Evolutionary conservation across 2,888 invertebrate species (phyloP), one percentile per base, ranked within the genome.

Genomic region (Pollenia amentaria): DNA sequence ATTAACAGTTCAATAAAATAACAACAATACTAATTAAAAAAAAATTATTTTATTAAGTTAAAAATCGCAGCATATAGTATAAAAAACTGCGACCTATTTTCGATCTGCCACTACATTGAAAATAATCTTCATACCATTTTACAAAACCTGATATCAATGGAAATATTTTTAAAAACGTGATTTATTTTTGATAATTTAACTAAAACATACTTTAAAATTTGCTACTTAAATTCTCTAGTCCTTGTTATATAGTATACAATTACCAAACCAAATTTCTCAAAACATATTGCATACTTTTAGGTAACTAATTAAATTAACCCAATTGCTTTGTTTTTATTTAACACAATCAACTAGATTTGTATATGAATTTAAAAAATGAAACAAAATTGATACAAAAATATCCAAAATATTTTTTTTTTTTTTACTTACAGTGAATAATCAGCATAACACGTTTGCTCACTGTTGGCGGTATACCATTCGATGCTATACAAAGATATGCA

Each of bases 381-480:
- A 9, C 46, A 75, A 60, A 75, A n/a, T 9, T 8, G n/a, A 12
- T 38, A 9, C 16, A 55, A 9, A 42, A 6, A 29, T 9, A 29
- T 29, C 29, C 29, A 44, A 21, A 44, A 60, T 4, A 75, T 21
- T 1, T n/a, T 9, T 9, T 21, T 1, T n/a, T 9, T 9, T 46
- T 46, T 67, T 93, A 95, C 97, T 96, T 94, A 97, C 97, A 97
- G 93, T 97, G 97, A 88, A 97, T 97, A 91, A 96, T 95, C 90
- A 97, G 95, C 95, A 96, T 96, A 90, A 97, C 96, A 89, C 96
- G 94, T 92, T 96, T 96, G 94, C 96, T 96, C 92, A 97, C 96
- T 80, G 96, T 96, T 69, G 97, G 96, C 72, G 96, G 96, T 46
- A 97, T 96, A 53, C 97, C 97, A 92, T 97, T 97, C 89, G 96